Percentiles rank a stretch among this genome's conserved stretches.
phyloP scores from a whole-genome alignment of 2,888 invertebrate genomes.

The Oxystoma pomonae region DNA sequence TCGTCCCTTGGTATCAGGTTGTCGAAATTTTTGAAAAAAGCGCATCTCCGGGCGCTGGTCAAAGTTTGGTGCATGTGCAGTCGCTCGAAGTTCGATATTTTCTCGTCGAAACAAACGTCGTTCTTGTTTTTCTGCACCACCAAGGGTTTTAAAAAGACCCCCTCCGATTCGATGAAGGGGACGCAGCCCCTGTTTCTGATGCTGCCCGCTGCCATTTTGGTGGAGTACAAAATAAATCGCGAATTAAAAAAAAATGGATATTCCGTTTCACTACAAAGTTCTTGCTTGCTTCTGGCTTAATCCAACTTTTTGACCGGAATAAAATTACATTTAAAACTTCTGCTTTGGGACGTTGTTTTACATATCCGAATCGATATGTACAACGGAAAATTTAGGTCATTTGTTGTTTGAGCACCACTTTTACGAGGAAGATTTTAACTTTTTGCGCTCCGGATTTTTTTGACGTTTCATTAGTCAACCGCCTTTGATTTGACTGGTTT shows the following conservation, averaged over 20 bases:
- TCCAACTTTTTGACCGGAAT: neutral
- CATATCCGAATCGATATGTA: neutral
- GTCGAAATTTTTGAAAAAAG: constrained; percentile 43
- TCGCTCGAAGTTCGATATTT: constrained; percentile 46
- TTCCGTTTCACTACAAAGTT: neutral
- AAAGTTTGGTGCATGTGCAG: constrained; percentile 54
- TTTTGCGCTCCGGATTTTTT: too few relatives aligned
- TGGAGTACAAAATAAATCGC: neutral
- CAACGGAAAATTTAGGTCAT: neutral
- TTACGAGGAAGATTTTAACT: too few relatives aligned
- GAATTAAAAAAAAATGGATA: neutral
- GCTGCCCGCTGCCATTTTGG: neutral
- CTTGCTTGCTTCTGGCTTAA: neutral
- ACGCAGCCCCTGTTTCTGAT: constrained; percentile 41
- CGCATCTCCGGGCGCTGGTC: constrained; percentile 50
- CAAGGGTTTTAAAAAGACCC: constrained; percentile 46
- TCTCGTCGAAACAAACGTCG: constrained; percentile 41
- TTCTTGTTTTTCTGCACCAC: constrained; percentile 34
- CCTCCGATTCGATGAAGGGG: constrained; percentile 50
- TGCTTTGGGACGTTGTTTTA: neutral
- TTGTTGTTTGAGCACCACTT: too few relatives aligned
- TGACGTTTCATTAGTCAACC: too few relatives aligned
- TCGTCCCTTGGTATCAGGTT: constrained; percentile 59
- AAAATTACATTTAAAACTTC: neutral
- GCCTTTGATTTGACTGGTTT: too few relatives aligned